Conservation (phyloP, 2,888 invertebrate species). For the Aleiodes alternator region DNA sequence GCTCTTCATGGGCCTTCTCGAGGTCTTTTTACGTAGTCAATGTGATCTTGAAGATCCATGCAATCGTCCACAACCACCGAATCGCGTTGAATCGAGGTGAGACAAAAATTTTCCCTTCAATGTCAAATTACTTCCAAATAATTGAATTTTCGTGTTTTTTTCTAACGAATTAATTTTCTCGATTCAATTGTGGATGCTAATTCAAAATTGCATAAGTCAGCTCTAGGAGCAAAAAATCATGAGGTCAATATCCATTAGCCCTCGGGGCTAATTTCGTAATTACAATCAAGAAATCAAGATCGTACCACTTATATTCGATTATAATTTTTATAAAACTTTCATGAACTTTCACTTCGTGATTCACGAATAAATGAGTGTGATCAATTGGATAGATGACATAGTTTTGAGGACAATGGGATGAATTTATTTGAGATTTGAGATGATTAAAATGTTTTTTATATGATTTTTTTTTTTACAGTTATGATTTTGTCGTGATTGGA, state of each 20-base stretch:
- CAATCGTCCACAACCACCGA: conserved; percentile 79
- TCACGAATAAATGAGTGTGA: conserved; percentile 6
- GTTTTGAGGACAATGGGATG: not conserved
- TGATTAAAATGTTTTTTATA: conserved; percentile 29
- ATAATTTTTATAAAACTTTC: conserved; percentile 13
- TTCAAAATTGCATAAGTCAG: conserved; percentile 9
- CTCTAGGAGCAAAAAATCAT: not conserved
- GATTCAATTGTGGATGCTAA: conserved; percentile 10
- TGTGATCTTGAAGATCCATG: conserved; percentile 93
- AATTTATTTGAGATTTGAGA: too few species aligned
- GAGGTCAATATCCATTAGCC: conserved; percentile 36
- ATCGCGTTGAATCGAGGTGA: conserved; percentile 68
- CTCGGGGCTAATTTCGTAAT: conserved; percentile 53
- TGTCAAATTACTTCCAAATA: too few species aligned
- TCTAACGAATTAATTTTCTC: not conserved
- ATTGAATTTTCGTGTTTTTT: too few species aligned
- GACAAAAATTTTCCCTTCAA: not conserved
- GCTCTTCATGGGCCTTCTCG: conserved; percentile 92
- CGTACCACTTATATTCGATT: conserved; percentile 21
- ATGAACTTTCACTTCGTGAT: conserved; percentile 36
- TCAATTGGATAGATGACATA: not conserved
- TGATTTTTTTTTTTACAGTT: conserved; percentile 72
- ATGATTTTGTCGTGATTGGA: conserved; percentile 87
- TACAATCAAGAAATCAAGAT: conserved; percentile 39
- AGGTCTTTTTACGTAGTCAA: conserved; percentile 90